Base-by-base conservation (phyloP, 2,113 vertebrate species). In the Caranx melampygus region DNA sequence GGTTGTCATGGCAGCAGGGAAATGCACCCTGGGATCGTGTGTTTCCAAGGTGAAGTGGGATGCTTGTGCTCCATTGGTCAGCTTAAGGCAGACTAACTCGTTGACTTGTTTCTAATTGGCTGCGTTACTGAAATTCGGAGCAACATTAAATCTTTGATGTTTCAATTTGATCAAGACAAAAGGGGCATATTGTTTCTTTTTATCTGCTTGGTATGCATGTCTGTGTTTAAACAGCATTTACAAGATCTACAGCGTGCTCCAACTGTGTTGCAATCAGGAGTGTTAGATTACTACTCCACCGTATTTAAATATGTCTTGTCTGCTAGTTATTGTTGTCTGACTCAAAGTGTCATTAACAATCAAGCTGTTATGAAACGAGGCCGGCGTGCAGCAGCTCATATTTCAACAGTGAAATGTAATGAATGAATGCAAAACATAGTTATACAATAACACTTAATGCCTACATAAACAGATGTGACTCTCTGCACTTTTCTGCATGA, bases 1-100 rank as follows among this genome's bases (percentile, higher is more conserved):
- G 78, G 91, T 94, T 92, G 93, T 92, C 91, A 94, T 93, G 92
- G 91, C 88, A 94, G 92, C 92, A 94, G 85, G 84, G 86, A 93
- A 93, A 92, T 90, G 89, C 93, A 89, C 92, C 86, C 89, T 85
- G 92, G 91, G 92, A 93, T 92, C 8, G 85, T 80, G 79, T 89
- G 93, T 93, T 93, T 93, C 91, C 92, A 92, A 89, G 92, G 92
- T 91, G 91, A 93, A 90, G 90, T 35, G 40, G 85, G 91, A 92
- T 92, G 89, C 91, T 90, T 6, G 70, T 60, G 40, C 82, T 87
- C 85, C 18, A 91, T 92, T 94, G 93, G 93, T 85, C 83, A 91
- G 84, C 59, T 87, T 67, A 68, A 85, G 87, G 85, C 77, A 79
- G 81, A 78, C 78, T 51, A 60, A 78, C 78, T 80, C 37, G 55